Base-by-base conservation (phyloP, 2,113 vertebrate genomes). In the Scophthalmus maximus region DNA sequence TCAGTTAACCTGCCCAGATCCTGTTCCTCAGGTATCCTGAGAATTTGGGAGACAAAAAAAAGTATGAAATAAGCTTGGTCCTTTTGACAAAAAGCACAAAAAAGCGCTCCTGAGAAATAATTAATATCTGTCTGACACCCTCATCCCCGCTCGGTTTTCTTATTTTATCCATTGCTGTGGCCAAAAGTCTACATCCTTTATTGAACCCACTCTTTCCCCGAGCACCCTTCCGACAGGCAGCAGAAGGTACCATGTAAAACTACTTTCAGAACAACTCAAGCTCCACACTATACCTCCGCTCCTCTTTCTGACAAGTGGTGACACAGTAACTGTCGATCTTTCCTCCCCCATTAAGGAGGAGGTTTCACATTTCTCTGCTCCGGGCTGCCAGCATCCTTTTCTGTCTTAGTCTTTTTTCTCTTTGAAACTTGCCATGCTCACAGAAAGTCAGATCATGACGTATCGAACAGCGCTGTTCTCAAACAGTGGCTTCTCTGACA, bases 261-360 rank as follows among this genome's bases (percentile, higher is more conserved):
- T 84, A 79, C 78, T 87, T 80, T 75, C 34, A 85, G 88, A 90
- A 88, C 86, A 88, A 79, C 83, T 85, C 80, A 42, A 49, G 79
- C 75, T 79, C 73, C 59, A 40, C 77, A 68, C 25, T 69, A 63
- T 62, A 75, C 68, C 82, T 80, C 74, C 71, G 76, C 82, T 87
- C 76, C 68, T 82, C 68, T 76, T 61, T 47, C 82, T 85, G 85
- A 88, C 87, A 79, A 87, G 81, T 71, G 83, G 85, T 85, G 88
- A 91, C 92, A 88, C 81, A 68, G 65, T 85, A 88, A 85, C 88
- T 84, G 88, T 90, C 89, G 78, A 87, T 91, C 88, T 88, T 86
- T 83, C 78, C 87, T 83, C 74, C 76, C 82, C 87, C 81, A 90
- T 91, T 91, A 90, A 87, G 79, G 68, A 73, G 78, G 74, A 81